These are phyloP conservation scores for Thera britannica DNA, from an alignment of 2,888 invertebrate species.

Conservation along the genomic window DNA sequence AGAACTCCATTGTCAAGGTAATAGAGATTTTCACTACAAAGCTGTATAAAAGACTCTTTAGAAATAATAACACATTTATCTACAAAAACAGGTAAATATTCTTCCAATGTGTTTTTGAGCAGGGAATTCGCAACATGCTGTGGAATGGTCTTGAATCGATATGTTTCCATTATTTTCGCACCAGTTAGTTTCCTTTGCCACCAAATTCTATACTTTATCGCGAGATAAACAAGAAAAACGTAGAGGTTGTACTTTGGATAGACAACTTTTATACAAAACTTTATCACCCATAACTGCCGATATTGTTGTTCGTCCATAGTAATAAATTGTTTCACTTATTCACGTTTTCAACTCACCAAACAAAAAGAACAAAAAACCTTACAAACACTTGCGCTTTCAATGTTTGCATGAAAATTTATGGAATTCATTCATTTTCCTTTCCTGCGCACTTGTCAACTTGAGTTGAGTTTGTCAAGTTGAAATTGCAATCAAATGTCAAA, in stretches of 20 bases:
- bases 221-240: constrained; percentile 72
- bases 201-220: constrained; percentile 73
- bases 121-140: constrained; percentile 53
- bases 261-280: constrained; percentile 75
- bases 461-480: too few species aligned
- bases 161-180: constrained; percentile 58
- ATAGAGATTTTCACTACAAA: constrained; percentile 76
- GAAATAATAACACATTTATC: constrained; percentile 74
- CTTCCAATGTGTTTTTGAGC: constrained; percentile 57
- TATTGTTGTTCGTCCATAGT: constrained; percentile 70
- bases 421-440: too few species aligned
- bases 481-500: too few species aligned
- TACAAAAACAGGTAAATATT: constrained; percentile 59
- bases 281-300: constrained; percentile 74
- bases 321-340: not conserved
- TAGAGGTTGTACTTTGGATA: constrained; percentile 79
- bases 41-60: constrained; percentile 68
- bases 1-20: constrained; percentile 75
- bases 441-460: too few species aligned
- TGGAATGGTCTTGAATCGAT: constrained; percentile 61
- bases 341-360: not conserved
- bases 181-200: constrained; percentile 47
- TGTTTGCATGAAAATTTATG: too few species aligned
- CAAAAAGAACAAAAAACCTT: too few species aligned
- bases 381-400: too few species aligned